Evolutionary conservation across 2,113 vertebrate genomes (phyloP).

Genomic region (Physeter macrocephalus): DNA sequence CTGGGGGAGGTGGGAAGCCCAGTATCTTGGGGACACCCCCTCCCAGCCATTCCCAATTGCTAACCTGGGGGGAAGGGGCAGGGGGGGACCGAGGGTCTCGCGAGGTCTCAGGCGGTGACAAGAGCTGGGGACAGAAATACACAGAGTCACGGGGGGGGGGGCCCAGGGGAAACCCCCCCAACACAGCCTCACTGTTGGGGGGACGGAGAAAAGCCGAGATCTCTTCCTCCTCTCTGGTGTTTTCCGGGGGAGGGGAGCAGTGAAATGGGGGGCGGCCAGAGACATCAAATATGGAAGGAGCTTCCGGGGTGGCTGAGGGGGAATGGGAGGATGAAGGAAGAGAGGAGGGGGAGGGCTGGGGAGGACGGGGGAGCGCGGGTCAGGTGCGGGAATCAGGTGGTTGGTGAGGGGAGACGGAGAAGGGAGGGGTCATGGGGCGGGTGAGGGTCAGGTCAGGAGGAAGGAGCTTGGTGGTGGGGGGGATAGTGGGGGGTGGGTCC

Average conservation of each 20-base stretch:
- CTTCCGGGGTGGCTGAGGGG: slow-evolving; percentile 24
- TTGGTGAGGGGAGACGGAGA: neutral
- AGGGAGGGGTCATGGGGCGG: neutral
- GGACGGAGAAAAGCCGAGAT: slow-evolving; percentile 46
- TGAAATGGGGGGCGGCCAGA: slow-evolving; percentile 66
- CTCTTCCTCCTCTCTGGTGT: slow-evolving; percentile 61
- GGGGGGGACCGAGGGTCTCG: slow-evolving; percentile 71
- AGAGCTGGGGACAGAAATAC: slow-evolving; percentile 76
- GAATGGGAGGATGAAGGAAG: neutral
- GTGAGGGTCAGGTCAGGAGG: neutral
- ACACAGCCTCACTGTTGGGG: slow-evolving; percentile 63
- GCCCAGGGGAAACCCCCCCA: slow-evolving; percentile 50
- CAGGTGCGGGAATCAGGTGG: neutral
- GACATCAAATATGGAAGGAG: slow-evolving; percentile 67
- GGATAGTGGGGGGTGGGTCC: too few relatives aligned
- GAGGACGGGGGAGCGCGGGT: neutral
- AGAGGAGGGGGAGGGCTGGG: neutral
- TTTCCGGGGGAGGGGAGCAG: slow-evolving; percentile 61
- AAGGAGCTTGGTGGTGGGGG: too few relatives aligned
- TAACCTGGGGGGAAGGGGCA: slow-evolving; percentile 74
- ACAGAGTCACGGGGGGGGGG: slow-evolving; percentile 53
- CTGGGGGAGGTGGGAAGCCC: neutral
- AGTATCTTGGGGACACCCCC: slow-evolving; percentile 8
- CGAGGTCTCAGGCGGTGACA: slow-evolving; percentile 76
- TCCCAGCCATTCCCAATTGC: slow-evolving; percentile 70